Evolutionary conservation across 92 coral and sea anemone genomes (phyloP), one percentile per base, ranked within the genome.

Genomic region (Scolanthus callimorphus): DNA sequence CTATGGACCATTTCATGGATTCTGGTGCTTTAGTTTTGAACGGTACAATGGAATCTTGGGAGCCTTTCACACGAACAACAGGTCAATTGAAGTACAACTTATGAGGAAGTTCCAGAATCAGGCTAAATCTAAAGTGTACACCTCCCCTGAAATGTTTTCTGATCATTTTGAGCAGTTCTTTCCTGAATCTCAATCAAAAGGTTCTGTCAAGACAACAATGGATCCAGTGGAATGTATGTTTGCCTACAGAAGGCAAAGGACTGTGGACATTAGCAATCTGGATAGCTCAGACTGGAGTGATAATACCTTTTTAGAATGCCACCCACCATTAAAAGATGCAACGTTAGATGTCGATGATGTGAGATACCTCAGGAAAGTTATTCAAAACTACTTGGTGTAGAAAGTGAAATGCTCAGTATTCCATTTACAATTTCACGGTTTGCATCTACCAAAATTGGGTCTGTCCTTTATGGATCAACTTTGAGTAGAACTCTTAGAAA

Each of bases 321-420:
- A n/a, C n/a, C n/a, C n/a, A n/a, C 74, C 85, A 20, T 29, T 58
- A 24, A 51, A 71, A 29, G 85, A 79, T 39, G 37, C 37, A 22
- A 65, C 85, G 3, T 60, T 79, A 15, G 85, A 79, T 56, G 34
- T 29, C 44, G 75, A 79, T 8, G 79, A 71, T 56, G 66, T 79
- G 1, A 10, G 29, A 27, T 60, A 67, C 26, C 70, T 79, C 21
- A 65, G 59, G 48, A 17, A 37, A 12, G 70, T 79, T 79, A 79
- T 31, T 37, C 50, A 10, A 49, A 71, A 21, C 74, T 71, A 17
- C 23, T 79, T 20, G 79, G 79, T 43, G 39, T 79, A 26, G 37
- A 59, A 21, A 57, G 52, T 22, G 30, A 45, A n/a, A 10, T 19
- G 1, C 39, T 79, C 27, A 74, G 71, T 39, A 62, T 79, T 62